Percentiles rank a stretch among this genome's conserved stretches.
Evolutionary conservation across 2,888 invertebrate species (phyloP).

Genomic region (Invenusta paracnida): DNA sequence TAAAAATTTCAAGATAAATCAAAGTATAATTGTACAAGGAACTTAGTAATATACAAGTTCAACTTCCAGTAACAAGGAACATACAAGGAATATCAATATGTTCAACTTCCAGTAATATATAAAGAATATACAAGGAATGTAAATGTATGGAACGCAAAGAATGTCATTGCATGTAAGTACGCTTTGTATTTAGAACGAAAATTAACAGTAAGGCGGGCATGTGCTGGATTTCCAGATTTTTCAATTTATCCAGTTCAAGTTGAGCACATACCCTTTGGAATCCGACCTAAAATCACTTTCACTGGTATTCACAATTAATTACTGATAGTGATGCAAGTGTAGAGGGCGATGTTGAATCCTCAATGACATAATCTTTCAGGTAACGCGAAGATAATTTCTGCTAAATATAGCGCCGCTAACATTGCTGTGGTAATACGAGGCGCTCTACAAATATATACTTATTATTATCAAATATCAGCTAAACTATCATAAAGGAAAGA

Average conservation of each 20-base stretch:
- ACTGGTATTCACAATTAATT: not conserved
- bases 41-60: not conserved
- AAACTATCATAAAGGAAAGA: not conserved
- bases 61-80: too few relatives aligned
- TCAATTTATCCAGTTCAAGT: not conserved
- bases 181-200: not conserved
- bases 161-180: not conserved
- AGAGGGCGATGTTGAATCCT: not conserved
- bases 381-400: not conserved
- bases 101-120: too few relatives aligned
- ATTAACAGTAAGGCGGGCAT: not conserved
- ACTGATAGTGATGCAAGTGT: not conserved
- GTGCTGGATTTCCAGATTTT: not conserved
- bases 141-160: too few relatives aligned
- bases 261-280: not conserved
- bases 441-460: too few relatives aligned
- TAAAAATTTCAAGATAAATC: not conserved
- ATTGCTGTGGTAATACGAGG: too few relatives aligned
- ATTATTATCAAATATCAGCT: too few relatives aligned
- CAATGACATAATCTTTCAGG: not conserved
- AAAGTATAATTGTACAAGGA: not conserved
- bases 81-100: too few relatives aligned
- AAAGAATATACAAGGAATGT: not conserved
- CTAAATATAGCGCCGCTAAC: too few relatives aligned
- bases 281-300: not conserved